Percentiles rank a stretch among this genome's conserved stretches.
Conservation (phyloP, 1,140 invertebrate species). For the Penaeus vannamei region DNA sequence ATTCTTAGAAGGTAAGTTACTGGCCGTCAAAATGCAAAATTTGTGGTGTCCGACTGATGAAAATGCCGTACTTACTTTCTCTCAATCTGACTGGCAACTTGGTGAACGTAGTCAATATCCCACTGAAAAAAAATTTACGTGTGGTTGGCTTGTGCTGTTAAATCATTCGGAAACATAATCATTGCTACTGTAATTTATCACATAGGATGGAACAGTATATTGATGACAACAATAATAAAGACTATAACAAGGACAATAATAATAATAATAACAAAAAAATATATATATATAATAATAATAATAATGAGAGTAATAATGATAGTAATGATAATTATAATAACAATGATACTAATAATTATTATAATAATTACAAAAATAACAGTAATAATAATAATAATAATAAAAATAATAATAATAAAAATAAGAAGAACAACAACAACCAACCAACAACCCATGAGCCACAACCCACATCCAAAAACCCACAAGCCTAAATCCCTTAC, state of each 20-base stretch:
- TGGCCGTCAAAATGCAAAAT: too few species aligned
- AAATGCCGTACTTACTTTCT: slow-evolving; percentile 44
- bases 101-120: slow-evolving; percentile 71
- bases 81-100: slow-evolving; percentile 59
- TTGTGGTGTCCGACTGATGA: background rate
- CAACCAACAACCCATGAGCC: background rate
- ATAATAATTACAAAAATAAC: background rate
- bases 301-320: slow-evolving; percentile 5
- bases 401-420: background rate
- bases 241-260: background rate
- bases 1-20: background rate
- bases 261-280: background rate
- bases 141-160: too few species aligned
- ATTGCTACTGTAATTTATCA: background rate
- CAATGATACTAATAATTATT: background rate
- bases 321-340: background rate
- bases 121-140: slow-evolving; percentile 70
- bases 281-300: slow-evolving; percentile 1
- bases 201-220: background rate
- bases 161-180: too few species aligned
- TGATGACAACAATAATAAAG: too few species aligned
- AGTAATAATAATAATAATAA: background rate
- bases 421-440: background rate
- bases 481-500: too few species aligned
- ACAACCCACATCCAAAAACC: too few species aligned